Percentiles rank a stretch among this genome's conserved stretches.
These are phyloP conservation scores for Pristiophorus japonicus DNA, from an alignment of 2,113 vertebrate species.

Conservation along the genomic window DNA sequence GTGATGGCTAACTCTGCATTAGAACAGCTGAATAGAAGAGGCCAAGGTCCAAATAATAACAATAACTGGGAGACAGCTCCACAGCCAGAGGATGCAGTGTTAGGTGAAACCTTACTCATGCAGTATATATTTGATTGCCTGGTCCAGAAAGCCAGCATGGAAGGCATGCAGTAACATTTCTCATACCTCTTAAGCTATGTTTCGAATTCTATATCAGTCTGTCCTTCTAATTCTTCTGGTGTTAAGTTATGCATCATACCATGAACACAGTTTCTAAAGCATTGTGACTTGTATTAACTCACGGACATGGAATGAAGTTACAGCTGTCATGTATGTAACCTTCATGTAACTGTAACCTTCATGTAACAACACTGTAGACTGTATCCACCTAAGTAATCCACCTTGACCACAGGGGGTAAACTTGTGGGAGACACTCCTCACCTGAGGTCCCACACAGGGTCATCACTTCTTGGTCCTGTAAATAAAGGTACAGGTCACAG, in stretches of 20 bases:
- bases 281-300: not conserved
- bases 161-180: not conserved
- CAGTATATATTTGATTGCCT: not conserved
- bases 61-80: not conserved
- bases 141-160: not conserved
- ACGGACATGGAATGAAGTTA: not conserved
- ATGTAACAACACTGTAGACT: no score
- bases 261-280: not conserved
- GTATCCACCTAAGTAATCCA: no score
- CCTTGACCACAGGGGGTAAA: no score
- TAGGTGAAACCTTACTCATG: not conserved
- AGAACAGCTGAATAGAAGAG: not conserved
- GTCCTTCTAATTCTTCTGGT: not conserved
- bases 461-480: no score
- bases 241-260: not conserved
- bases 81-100: not conserved
- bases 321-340: no score
- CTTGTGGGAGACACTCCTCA: no score
- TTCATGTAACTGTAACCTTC: no score
- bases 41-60: not conserved
- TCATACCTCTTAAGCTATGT: not conserved
- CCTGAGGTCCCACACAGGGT: no score
- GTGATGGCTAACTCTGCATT: not conserved
- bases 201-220: not conserved
- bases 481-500: no score